phyloP scores from a whole-genome alignment of 2,888 invertebrate species.

The Nomada ruficornis region DNA sequence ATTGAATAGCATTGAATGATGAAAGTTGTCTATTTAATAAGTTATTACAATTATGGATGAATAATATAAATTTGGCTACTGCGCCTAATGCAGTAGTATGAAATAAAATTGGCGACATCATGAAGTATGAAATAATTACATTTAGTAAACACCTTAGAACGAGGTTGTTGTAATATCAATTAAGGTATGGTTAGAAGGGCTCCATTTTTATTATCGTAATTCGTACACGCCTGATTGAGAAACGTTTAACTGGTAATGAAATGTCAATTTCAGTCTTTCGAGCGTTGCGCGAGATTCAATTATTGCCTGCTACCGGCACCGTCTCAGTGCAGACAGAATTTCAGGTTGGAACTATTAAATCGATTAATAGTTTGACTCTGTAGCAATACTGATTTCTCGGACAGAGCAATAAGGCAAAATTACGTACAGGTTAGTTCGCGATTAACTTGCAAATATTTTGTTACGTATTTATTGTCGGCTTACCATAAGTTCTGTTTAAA shows the following conservation, averaged over 20 bases:
- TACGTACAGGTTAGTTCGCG: neutral
- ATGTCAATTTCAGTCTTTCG: constrained; percentile 62
- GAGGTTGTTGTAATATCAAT: too few relatives aligned
- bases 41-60: neutral
- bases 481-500: too few relatives aligned
- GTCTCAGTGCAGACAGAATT: constrained; percentile 59
- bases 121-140: too few relatives aligned
- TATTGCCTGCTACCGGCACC: constrained; percentile 53
- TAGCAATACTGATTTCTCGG: constrained; percentile 20
- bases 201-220: constrained; percentile 25
- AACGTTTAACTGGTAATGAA: constrained; percentile 51
- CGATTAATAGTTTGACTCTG: constrained; percentile 63
- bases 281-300: constrained; percentile 60
- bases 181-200: too few relatives aligned
- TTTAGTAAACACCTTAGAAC: too few relatives aligned
- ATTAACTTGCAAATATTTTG: too few relatives aligned
- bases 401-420: constrained; percentile 32
- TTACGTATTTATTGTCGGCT: neutral
- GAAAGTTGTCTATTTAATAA: too few relatives aligned
- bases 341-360: constrained; percentile 64
- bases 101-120: too few relatives aligned
- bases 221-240: constrained; percentile 22
- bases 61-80: too few relatives aligned
- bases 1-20: neutral
- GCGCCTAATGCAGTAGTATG: too few relatives aligned